Conservation (phyloP, 2,888 invertebrate species). For the Oconnorella tubifera region DNA sequence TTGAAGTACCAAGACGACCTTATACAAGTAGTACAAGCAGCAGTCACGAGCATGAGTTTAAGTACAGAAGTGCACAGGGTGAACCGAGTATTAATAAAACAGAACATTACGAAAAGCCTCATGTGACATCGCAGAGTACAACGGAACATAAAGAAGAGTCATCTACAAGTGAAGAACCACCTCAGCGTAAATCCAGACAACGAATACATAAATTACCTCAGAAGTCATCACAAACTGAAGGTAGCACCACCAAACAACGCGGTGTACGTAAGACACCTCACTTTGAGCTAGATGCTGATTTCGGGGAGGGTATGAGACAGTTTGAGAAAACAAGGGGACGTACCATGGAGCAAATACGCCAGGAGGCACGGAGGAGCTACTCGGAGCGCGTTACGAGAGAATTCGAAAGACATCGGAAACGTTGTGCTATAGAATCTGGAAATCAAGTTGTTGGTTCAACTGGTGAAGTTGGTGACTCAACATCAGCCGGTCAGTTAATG, state of each 20-base stretch:
- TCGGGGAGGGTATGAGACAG: background rate
- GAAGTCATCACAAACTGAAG: too few species aligned
- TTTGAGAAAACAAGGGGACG: background rate
- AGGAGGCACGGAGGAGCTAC: background rate
- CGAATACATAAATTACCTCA: background rate
- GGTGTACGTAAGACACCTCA: too few species aligned
- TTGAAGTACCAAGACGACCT: background rate
- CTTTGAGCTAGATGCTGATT: background rate
- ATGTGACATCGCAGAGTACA: background rate
- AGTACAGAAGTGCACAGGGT: too few species aligned
- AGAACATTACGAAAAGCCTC: too few species aligned
- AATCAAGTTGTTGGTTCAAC: too few species aligned
- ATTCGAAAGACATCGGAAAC: background rate
- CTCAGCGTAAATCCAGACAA: background rate
- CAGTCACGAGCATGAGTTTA: background rate
- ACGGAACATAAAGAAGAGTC: background rate
- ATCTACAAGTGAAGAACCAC: background rate
- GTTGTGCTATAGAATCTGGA: too few species aligned
- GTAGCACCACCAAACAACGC: background rate
- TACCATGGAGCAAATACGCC: background rate
- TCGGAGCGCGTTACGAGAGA: background rate
- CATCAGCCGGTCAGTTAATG: too few species aligned
- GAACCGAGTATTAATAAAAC: too few species aligned
- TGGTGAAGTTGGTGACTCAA: too few species aligned
- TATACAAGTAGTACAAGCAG: background rate